Evolutionary conservation across 1,140 invertebrate genomes (phyloP).

Genomic region (Geopemphigus sp.): DNA sequence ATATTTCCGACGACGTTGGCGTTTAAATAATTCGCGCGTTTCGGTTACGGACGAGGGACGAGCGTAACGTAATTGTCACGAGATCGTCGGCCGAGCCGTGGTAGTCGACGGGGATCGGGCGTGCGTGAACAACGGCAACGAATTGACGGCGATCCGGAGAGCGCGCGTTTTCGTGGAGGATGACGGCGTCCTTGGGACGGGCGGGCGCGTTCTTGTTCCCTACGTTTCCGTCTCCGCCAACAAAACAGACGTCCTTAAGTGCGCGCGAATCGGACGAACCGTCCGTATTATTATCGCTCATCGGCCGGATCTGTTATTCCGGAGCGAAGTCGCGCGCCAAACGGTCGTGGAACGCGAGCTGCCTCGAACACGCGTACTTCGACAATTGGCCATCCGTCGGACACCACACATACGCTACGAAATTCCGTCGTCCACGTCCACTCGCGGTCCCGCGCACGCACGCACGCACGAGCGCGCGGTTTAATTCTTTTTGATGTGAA

Average conservation of each 20-base stretch:
- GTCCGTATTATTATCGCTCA: not conserved
- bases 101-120: no score
- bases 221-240: slow-evolving; percentile 35
- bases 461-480: no score
- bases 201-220: slow-evolving; percentile 15
- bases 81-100: no score
- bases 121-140: no score
- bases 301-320: slow-evolving; percentile 1
- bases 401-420: no score
- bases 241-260: slow-evolving; percentile 24
- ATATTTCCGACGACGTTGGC: no score
- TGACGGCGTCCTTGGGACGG: slow-evolving; percentile 30
- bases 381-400: not conserved
- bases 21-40: no score
- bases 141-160: not conserved
- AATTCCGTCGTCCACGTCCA: no score
- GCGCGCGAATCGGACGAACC: slow-evolving; percentile 12
- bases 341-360: not conserved
- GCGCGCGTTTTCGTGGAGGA: not conserved
- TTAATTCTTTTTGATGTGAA: not conserved
- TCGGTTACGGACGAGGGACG: no score
- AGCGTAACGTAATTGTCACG: no score
- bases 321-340: not conserved
- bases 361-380: no score
- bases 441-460: not conserved